Evolutionary conservation across 1,140 invertebrate species (phyloP).

Genomic region (Lepidotrigona ventralis): DNA sequence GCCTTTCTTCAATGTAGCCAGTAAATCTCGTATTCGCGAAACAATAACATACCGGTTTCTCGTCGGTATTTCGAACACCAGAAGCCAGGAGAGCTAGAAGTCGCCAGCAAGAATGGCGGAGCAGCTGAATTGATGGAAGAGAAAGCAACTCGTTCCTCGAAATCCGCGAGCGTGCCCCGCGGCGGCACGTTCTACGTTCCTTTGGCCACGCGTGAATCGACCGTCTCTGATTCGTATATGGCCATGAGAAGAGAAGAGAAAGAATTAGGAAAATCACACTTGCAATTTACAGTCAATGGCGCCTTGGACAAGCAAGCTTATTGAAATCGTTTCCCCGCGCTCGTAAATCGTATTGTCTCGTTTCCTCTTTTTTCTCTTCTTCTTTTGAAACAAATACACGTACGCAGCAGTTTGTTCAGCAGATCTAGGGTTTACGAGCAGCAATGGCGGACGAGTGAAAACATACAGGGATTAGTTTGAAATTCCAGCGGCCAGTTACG

Average conservation of each 20-base stretch:
- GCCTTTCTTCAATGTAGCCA: too few relatives aligned
- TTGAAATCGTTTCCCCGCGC: not conserved
- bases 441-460: conserved; percentile 2
- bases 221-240: not conserved
- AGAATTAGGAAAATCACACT: conserved; percentile 10
- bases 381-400: too few relatives aligned
- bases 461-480: conserved; percentile 1
- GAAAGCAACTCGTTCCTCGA: conserved; percentile 48
- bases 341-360: too few relatives aligned
- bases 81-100: not conserved
- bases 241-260: not conserved
- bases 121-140: conserved; percentile 41
- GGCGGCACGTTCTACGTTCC: conserved; percentile 11
- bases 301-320: not conserved
- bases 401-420: not conserved
- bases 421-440: not conserved
- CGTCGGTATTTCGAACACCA: not conserved
- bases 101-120: conserved; percentile 11
- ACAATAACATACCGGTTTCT: not conserved
- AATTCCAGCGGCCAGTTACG: conserved; percentile 3
- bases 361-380: too few relatives aligned
- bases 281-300: not conserved
- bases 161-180: conserved; percentile 9
- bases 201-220: conserved; percentile 25
- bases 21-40: too few relatives aligned